Conservation (phyloP, 2,888 invertebrate species). For the Drosophila algonquin region DNA sequence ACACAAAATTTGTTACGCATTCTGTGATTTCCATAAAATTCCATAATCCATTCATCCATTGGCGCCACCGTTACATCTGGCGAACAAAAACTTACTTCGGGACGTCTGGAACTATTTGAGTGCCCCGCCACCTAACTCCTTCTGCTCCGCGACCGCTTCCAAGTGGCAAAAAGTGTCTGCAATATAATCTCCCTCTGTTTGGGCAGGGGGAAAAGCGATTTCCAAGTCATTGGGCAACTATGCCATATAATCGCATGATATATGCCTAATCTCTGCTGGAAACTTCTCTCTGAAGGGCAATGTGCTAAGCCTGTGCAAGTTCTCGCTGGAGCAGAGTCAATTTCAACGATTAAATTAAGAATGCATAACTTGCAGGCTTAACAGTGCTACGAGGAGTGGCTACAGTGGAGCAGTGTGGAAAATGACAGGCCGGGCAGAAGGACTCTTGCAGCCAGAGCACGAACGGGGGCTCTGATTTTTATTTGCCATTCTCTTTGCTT, state of each 20-base stretch:
- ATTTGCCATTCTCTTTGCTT: constrained; percentile 66
- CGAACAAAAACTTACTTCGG: constrained; percentile 38
- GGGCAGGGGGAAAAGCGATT: constrained; percentile 44
- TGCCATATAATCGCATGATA: constrained; percentile 80
- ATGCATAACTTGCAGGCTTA: constrained; percentile 78
- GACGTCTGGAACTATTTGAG: constrained; percentile 57
- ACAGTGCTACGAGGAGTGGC: constrained; percentile 48
- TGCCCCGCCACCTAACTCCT: constrained; percentile 8
- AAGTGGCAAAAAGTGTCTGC: constrained; percentile 12
- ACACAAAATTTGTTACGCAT: background rate
- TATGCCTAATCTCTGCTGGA: constrained; percentile 75
- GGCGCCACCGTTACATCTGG: constrained; percentile 20
- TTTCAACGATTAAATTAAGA: constrained; percentile 79
- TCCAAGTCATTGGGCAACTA: constrained; percentile 77
- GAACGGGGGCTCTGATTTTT: constrained; percentile 59
- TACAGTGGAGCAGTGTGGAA: background rate
- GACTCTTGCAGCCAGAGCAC: constrained; percentile 17
- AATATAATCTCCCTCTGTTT: constrained; percentile 34
- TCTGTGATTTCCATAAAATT: background rate
- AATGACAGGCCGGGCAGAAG: constrained; percentile 20
- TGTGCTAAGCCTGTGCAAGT: constrained; percentile 52
- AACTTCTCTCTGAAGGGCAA: constrained; percentile 55
- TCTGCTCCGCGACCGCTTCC: background rate
- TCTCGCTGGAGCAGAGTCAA: constrained; percentile 75
- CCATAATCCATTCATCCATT: background rate